phyloP scores from a whole-genome alignment of 1,140 invertebrate genomes.

The Drosophila lacertosa region DNA sequence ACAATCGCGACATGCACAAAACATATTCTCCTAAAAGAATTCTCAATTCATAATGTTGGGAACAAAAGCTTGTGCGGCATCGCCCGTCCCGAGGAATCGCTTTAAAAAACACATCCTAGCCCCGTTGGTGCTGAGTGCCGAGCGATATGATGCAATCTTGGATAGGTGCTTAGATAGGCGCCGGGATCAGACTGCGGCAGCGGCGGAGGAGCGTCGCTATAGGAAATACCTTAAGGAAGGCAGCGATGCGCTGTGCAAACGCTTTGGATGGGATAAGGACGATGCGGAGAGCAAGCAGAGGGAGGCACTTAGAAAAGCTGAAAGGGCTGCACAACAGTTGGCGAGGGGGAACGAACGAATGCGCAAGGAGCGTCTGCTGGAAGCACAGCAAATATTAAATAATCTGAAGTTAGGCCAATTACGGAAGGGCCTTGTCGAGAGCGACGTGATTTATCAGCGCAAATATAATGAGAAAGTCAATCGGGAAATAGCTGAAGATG shows the following conservation, averaged over 20 bases:
- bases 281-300: conserved; percentile 1
- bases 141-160: conserved; percentile 48
- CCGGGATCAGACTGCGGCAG: conserved; percentile 23
- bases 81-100: too few relatives aligned
- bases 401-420: conserved; percentile 53
- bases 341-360: conserved; percentile 21
- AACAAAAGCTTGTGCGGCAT: too few relatives aligned
- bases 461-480: conserved; percentile 45
- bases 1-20: too few relatives aligned
- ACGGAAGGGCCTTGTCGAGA: conserved; percentile 34
- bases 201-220: conserved; percentile 55
- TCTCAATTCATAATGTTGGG: too few relatives aligned
- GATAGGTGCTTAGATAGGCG: conserved; percentile 19
- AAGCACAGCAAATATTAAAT: conserved; percentile 48
- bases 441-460: conserved; percentile 54
- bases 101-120: neutral
- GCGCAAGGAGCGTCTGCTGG: conserved; percentile 52
- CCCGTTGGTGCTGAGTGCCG: conserved; percentile 58
- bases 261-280: conserved; percentile 41
- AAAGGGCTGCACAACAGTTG: conserved; percentile 5
- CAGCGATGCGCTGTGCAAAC: conserved; percentile 50
- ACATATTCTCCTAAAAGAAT: too few relatives aligned
- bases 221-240: conserved; percentile 65
- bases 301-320: conserved; percentile 4
- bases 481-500: conserved; percentile 38